Evolutionary conservation across 2,113 vertebrate genomes (phyloP).

Genomic region (Nothocercus julius): DNA sequence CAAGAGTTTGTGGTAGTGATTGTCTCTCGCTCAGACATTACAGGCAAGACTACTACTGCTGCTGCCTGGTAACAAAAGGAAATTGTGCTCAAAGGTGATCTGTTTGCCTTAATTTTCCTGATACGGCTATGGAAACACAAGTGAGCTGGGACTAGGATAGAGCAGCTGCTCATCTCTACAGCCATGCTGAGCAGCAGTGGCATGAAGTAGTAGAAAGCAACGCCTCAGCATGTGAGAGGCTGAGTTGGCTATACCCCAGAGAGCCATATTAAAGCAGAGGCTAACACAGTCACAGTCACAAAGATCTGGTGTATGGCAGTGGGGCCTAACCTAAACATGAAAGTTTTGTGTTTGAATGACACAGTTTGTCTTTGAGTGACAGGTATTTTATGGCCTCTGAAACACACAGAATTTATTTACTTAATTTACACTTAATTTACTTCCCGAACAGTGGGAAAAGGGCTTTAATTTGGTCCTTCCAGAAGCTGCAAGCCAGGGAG

Average conservation of each 20-base stretch:
- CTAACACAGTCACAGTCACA: neutral
- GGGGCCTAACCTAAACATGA: neutral
- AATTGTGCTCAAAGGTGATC: neutral
- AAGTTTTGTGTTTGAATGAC: neutral
- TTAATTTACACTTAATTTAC: no score
- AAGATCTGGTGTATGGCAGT: neutral
- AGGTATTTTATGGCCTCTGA: neutral
- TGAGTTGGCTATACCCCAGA: neutral
- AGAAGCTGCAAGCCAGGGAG: neutral
- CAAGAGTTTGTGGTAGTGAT: neutral
- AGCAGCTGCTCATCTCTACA: neutral
- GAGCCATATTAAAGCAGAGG: neutral
- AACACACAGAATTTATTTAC: neutral
- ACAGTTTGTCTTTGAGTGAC: neutral
- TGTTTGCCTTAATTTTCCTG: neutral
- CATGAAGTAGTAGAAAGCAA: neutral
- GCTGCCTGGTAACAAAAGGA: neutral
- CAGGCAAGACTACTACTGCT: fast-evolving
- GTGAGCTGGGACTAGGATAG: neutral
- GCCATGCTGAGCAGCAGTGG: neutral
- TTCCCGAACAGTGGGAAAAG: neutral
- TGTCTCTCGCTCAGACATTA: neutral
- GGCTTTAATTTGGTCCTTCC: neutral
- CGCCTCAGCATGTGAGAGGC: neutral
- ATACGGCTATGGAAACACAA: neutral